Conservation (phyloP, 2,888 invertebrate genomes). For the Plebejus anna region DNA sequence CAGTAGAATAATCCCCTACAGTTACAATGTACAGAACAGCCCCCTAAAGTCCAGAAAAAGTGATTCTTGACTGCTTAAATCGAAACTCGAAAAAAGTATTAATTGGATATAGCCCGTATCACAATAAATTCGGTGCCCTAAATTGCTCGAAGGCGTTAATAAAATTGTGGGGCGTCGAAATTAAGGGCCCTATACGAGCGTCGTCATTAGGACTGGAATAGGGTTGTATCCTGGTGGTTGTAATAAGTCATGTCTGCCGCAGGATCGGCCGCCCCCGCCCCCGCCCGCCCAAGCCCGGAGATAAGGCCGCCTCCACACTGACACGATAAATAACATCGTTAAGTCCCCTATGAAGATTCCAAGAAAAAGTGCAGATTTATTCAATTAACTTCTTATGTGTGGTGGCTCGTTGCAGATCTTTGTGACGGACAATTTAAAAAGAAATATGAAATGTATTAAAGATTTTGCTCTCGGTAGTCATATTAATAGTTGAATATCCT, state of each 20-base stretch:
- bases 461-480: not conserved
- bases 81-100: conserved; percentile 22
- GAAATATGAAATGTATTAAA: not conserved
- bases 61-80: conserved; percentile 28
- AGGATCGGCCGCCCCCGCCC: conserved; percentile 45
- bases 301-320: conserved; percentile 8
- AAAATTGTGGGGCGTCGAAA: conserved; percentile 76
- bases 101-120: conserved; percentile 31
- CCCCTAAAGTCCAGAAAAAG: not conserved
- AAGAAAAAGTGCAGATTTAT: conserved; percentile 16
- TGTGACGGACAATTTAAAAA: not conserved
- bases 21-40: conserved; percentile 68
- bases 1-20: conserved; percentile 69
- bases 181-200: conserved; percentile 72
- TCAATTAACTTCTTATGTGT: conserved; percentile 9
- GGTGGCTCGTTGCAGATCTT: not conserved
- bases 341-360: conserved; percentile 12
- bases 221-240: conserved; percentile 76
- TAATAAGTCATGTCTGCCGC: conserved; percentile 78
- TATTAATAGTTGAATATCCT: no score
- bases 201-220: conserved; percentile 76
- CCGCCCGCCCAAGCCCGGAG: conserved; percentile 39
- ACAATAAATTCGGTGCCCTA: conserved; percentile 57
- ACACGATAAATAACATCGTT: conserved; percentile 20
- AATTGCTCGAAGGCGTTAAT: conserved; percentile 74